These are phyloP conservation scores for Aelia acuminata DNA, from an alignment of 2,888 invertebrate species.

Conservation along the genomic window DNA sequence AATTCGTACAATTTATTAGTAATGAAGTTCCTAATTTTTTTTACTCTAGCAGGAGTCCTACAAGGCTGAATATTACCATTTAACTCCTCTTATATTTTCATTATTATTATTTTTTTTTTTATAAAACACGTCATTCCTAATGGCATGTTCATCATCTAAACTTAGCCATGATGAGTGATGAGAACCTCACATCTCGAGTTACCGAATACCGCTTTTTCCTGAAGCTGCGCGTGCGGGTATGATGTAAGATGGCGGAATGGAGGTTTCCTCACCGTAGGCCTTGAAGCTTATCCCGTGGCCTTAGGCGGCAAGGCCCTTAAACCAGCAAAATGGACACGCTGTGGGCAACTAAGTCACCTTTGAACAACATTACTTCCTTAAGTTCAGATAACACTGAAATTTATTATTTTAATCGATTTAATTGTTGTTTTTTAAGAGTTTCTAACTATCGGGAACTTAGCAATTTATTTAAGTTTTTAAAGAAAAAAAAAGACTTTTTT, in stretches of 20 bases:
- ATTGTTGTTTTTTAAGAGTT: neutral
- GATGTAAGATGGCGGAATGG: neutral
- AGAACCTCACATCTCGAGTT: neutral
- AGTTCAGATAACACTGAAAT: neutral
- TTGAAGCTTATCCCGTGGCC: neutral
- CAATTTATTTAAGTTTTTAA: too few species aligned
- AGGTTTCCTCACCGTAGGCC: neutral
- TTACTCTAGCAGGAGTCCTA: neutral
- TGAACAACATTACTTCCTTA: neutral
- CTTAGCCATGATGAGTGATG: neutral
- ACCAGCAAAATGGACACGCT: neutral
- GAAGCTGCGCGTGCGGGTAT: neutral
- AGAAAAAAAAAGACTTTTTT: too few species aligned
- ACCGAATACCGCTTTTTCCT: neutral
- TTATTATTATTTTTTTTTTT: neutral
- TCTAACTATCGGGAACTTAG: too few species aligned
- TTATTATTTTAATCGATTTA: neutral
- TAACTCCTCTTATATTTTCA: neutral
- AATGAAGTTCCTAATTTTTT: too few species aligned
- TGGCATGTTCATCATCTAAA: neutral
- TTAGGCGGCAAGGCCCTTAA: conserved; percentile 1
- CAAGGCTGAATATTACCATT: neutral
- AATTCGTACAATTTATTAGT: too few species aligned
- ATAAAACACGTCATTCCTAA: neutral
- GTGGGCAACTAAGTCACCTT: neutral